Evolutionary conservation across 2,797 vertebrate species (phyloP), one percentile per base, ranked within the genome.

Genomic region (Alfaro cultratus): DNA sequence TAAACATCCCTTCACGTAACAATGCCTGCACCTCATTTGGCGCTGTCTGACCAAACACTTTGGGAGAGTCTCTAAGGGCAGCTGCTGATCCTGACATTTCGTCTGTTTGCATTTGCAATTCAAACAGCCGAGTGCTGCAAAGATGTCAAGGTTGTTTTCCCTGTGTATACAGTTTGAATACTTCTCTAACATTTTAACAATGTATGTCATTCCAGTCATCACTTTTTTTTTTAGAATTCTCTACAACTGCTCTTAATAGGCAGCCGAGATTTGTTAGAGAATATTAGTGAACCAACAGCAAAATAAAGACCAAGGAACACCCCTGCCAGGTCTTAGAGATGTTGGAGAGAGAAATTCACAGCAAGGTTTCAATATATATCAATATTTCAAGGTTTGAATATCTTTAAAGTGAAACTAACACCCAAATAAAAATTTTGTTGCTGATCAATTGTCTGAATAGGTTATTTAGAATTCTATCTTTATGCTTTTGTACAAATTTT

Each of bases 41-140:
- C 26, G 3, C 34, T 49, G 29, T 36, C 79, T 80, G 67, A 57
- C 73, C 51, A 71, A 72, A 62, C 64, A 71, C 12, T 46, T n/a
- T 55, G 34, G n/a, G 46, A 1, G 26, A 5, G 36, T 75, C 60
- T 29, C 73, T n/a, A 26, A 15, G 43, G 34, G 23, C 39, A 39
- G 45, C 62, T 75, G 36, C 3, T 23, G 29, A 15, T 68, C 5
- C 67, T 64, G 11, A 43, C 36, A 34, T 21, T 39, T 41, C 10
- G 49, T 67, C 45, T 80, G 36, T 80, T 75, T 75, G 39, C 36
- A 67, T 80, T 45, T 34, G 34, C 36, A 55, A 34, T 73, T 74
- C 51, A 26, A 73, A 57, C 68, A 41, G 53, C 53, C 29, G 36
- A 21, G 36, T 23, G 74, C 39, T 16, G 36, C 47, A 57, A 57